Evolutionary conservation across 2,113 vertebrate species (phyloP).

Genomic region (Ceuthmochares aereus): DNA sequence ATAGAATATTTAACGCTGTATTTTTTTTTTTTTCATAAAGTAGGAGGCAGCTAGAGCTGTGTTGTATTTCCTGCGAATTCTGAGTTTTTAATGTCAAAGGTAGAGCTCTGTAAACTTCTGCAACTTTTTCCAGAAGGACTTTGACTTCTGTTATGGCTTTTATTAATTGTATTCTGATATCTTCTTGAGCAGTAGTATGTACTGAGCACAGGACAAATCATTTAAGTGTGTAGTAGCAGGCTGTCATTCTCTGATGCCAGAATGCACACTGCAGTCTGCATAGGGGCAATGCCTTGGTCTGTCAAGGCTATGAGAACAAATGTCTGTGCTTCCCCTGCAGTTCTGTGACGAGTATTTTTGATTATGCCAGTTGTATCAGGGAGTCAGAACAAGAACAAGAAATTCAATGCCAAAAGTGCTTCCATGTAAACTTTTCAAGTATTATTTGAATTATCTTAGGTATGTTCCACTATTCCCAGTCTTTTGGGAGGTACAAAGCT

Average conservation of each 20-base stretch:
- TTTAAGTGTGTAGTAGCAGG: not conserved
- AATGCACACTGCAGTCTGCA: not conserved
- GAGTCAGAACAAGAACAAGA: not conserved
- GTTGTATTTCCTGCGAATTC: not conserved
- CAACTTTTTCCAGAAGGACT: not conserved
- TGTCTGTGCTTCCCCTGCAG: not conserved
- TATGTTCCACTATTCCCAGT: not conserved
- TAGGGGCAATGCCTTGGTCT: not conserved
- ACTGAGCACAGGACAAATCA: not conserved
- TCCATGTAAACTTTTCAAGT: not conserved
- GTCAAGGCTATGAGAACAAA: not conserved
- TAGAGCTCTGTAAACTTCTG: not conserved
- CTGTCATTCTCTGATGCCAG: not conserved
- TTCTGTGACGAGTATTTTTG: not conserved
- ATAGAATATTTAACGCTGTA: not conserved
- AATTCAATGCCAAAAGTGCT: not conserved
- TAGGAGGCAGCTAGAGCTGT: not conserved
- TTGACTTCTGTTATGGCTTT: not conserved
- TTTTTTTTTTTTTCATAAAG: not conserved
- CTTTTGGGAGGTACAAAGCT: not conserved
- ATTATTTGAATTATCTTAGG: not conserved
- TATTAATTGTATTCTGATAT: not conserved
- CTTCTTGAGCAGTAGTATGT: not conserved
- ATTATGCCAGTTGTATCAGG: not conserved
- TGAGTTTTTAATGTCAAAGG: not conserved